Evolutionary conservation across 2,888 invertebrate genomes (phyloP).

Genomic region (Epirrhoe tristata): DNA sequence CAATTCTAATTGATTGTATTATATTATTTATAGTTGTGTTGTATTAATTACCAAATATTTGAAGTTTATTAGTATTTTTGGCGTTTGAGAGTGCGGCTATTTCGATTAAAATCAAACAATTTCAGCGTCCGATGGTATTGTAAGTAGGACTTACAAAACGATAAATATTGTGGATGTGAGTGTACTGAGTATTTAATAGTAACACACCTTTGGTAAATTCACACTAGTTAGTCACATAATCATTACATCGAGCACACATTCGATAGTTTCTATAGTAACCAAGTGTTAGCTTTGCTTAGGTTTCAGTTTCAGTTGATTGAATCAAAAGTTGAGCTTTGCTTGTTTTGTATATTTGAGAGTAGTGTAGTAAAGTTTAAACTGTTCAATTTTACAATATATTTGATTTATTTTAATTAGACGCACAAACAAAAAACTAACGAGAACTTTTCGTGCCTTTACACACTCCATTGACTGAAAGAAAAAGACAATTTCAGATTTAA

Average conservation of each 20-base stretch:
- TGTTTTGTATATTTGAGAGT: neutral
- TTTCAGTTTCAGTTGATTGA: no score
- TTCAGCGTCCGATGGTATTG: slow-evolving; percentile 24
- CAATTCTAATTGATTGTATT: neutral
- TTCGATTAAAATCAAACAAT: slow-evolving; percentile 15
- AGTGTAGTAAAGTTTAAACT: neutral
- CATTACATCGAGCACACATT: neutral
- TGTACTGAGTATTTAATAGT: neutral
- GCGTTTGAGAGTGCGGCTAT: slow-evolving; percentile 15
- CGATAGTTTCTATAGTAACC: neutral
- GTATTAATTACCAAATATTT: neutral
- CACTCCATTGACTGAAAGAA: no score
- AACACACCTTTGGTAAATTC: neutral
- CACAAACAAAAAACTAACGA: no score
- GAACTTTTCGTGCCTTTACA: no score
- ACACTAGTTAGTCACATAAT: neutral
- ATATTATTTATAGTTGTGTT: neutral
- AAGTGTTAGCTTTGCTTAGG: no score
- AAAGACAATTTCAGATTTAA: no score
- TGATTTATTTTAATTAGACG: no score
- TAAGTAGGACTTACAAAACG: slow-evolving; percentile 21
- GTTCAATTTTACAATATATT: no score
- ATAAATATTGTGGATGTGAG: slow-evolving; percentile 15
- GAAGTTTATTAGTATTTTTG: neutral
- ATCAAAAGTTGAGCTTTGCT: no score